Conservation (phyloP, 1,140 invertebrate species). For the Drosophila pachea region DNA sequence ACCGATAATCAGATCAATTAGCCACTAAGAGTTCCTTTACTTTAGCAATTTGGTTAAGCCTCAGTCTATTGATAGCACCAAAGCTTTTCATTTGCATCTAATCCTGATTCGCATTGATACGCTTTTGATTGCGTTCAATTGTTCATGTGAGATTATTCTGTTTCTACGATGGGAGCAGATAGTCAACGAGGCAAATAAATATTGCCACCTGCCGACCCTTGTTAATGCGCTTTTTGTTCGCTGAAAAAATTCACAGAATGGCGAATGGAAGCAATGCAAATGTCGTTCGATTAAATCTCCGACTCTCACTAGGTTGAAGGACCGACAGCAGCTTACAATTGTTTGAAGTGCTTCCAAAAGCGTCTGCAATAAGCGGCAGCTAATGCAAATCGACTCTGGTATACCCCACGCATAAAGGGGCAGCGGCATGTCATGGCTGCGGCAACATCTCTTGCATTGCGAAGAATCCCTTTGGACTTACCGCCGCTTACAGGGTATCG, state of each 20-base stretch:
- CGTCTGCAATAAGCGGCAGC: conserved; percentile 40
- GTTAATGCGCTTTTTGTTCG: conserved; percentile 46
- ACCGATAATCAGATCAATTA: too few relatives aligned
- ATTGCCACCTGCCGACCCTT: conserved; percentile 50
- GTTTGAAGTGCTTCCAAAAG: neutral
- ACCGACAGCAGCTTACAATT: neutral
- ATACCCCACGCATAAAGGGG: conserved; percentile 2
- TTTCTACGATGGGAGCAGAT: conserved; percentile 9
- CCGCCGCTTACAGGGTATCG: too few relatives aligned
- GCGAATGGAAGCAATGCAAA: conserved; percentile 38
- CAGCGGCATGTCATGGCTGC: neutral
- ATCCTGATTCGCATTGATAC: too few relatives aligned
- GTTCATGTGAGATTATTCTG: neutral
- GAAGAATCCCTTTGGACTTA: too few relatives aligned
- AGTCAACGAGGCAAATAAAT: conserved; percentile 47
- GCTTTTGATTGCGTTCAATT: too few relatives aligned
- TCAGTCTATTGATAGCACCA: too few relatives aligned
- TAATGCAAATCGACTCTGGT: conserved; percentile 31
- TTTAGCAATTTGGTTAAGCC: too few relatives aligned
- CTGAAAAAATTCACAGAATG: conserved; percentile 3
- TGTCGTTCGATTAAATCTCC: conserved; percentile 24
- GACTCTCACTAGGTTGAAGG: conserved; percentile 5
- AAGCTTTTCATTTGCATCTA: too few relatives aligned
- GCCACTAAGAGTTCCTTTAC: too few relatives aligned
- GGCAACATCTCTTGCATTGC: too few relatives aligned